phyloP scores from a whole-genome alignment of 2,797 vertebrate species.

The Catamblyrhynchus diadema region DNA sequence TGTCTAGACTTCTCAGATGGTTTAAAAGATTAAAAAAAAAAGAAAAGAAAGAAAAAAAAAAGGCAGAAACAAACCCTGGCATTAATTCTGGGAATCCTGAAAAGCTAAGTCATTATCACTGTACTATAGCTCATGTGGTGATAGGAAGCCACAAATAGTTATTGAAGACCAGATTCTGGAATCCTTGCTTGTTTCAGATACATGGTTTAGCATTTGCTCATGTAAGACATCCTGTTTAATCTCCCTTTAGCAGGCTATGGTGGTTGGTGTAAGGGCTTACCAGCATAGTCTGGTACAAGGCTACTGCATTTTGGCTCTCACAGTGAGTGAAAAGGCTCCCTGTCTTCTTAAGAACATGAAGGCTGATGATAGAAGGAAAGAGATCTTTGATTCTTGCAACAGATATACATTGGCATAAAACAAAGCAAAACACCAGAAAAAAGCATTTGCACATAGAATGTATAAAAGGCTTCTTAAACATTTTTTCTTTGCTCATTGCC shows the following conservation, averaged over 20 bases:
- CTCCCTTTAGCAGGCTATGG: neutral
- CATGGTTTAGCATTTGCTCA: neutral
- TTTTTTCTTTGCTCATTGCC: neutral
- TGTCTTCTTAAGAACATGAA: neutral
- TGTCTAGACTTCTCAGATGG: slow-evolving; percentile 74
- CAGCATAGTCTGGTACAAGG: neutral
- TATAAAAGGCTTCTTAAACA: neutral
- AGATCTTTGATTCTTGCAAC: neutral
- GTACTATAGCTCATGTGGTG: neutral
- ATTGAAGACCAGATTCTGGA: neutral
- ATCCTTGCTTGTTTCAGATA: neutral
- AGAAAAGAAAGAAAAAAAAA: neutral
- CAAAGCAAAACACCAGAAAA: neutral
- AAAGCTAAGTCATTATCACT: slow-evolving; percentile 40
- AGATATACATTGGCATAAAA: neutral
- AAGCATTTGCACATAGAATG: neutral
- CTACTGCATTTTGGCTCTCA: neutral
- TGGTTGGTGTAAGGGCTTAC: neutral
- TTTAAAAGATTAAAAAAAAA: neutral
- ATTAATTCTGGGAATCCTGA: slow-evolving; percentile 59
- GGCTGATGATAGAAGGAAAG: neutral
- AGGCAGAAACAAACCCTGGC: slow-evolving; percentile 1
- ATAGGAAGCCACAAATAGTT: neutral
- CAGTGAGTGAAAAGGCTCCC: neutral
- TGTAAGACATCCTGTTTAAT: neutral